Base-by-base conservation (phyloP, 92 coral and sea anemone species). In the Montipora capitata region DNA sequence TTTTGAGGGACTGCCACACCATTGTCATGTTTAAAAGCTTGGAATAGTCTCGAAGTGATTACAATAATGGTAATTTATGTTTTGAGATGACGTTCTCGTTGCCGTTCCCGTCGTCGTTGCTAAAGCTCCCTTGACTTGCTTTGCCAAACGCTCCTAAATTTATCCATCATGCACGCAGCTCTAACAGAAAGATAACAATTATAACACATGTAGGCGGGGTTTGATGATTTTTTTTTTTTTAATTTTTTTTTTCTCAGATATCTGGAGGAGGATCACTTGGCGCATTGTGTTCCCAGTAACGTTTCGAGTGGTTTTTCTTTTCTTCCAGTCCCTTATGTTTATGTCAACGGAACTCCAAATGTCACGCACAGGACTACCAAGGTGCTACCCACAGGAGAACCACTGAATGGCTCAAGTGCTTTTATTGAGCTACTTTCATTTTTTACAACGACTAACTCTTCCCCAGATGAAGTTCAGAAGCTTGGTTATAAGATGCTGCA, bases 301-400 rank as follows among this genome's bases (percentile, higher is more conserved):
- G 94, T 95, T 20, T 91, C 99, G 87, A 96, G 98, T 80, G 99
- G 99, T 64, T 85, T 95, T n/a, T 86, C 96, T 41, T 77, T 58
- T 35, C 89, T 96, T n/a, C 99, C 99, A 5, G 69, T 93, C 40
- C 63, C 95, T 80, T 93, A 87, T 76, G 94, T 96, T 54, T 96
- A 93, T 80, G 72, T 92, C 49, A 93, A 96, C 87, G 94, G 96
- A 35, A 85, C 87, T 15, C 89, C 87, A 65, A 87, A 94, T 62
- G 63, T 78, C 41, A 80, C 66, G 10, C 75, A 74, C 38, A 41
- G 69, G 77, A 96, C 99, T 10, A 92, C 89, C 52, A 92, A 94
- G 57, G 85, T 48, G 68, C 89, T 96, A 10, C 96, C 96, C 17
- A 63, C 86, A 59, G 96, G 96, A 0, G 89, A 95, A 85, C 91